Conservation (phyloP, 1,140 invertebrate genomes). For the Ruditapes philippinarum region DNA sequence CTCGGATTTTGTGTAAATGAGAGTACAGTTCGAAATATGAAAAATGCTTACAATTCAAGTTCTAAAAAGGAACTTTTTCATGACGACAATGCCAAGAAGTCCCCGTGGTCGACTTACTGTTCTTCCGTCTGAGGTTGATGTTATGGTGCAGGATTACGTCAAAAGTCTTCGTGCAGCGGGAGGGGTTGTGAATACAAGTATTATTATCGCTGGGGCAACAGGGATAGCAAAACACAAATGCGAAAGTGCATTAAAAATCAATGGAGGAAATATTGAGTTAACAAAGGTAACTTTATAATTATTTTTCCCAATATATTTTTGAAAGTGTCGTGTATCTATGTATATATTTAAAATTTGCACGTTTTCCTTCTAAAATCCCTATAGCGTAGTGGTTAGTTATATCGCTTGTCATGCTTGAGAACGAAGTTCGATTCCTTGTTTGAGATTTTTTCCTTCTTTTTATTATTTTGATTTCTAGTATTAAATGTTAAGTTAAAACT, state of each 20-base stretch:
- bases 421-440: no score
- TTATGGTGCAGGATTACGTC: neutral
- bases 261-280: slow-evolving; percentile 7
- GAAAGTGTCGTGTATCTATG: no score
- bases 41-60: neutral
- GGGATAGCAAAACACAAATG: neutral
- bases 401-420: no score
- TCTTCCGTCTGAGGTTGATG: neutral
- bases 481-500: no score
- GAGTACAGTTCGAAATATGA: slow-evolving; percentile 10
- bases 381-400: no score
- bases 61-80: neutral
- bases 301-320: no score
- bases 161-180: neutral
- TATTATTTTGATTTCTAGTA: no score
- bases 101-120: slow-evolving; percentile 2
- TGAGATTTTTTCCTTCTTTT: no score
- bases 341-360: no score
- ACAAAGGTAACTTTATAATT: slow-evolving; percentile 10
- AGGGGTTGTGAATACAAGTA: neutral
- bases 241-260: neutral
- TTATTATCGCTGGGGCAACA: slow-evolving; percentile 24
- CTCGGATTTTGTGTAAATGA: slow-evolving; percentile 1
- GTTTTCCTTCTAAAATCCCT: no score
- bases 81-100: neutral